Percentiles rank a stretch among this genome's conserved stretches.
These are phyloP conservation scores for Lasioglossum calceatum DNA, from an alignment of 2,888 invertebrate genomes.

Conservation along the genomic window DNA sequence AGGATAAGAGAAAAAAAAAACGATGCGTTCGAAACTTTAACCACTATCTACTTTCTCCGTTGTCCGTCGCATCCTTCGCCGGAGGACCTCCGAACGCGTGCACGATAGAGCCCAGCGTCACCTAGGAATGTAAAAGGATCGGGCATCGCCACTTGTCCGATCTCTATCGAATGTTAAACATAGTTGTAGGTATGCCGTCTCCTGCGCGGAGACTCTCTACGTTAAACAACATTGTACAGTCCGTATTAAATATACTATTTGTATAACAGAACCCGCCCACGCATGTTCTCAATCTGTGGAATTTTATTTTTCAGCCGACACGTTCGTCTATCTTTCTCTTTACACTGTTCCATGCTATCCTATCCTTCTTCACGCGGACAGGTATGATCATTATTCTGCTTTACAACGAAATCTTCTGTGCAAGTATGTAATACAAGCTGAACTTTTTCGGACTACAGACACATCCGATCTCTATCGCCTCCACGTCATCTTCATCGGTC, in stretches of 20 bases:
- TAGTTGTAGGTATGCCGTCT: constrained; percentile 17
- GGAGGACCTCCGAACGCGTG: background rate
- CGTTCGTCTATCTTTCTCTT: constrained; percentile 4
- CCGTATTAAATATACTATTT: constrained; percentile 20
- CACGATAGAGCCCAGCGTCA: background rate
- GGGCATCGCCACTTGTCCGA: background rate
- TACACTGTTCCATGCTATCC: background rate
- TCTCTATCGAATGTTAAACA: background rate
- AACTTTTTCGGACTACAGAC: background rate
- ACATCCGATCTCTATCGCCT: background rate
- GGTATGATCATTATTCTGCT: background rate
- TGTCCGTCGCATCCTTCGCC: background rate
- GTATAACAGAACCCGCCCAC: background rate
- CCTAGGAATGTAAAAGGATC: background rate
- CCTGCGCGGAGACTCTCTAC: background rate
- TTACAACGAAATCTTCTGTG: background rate
- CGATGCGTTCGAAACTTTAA: background rate
- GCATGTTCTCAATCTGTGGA: background rate
- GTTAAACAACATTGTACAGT: constrained; percentile 10
- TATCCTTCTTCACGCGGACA: background rate
- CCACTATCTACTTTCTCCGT: background rate
- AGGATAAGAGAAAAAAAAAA: constrained; percentile 63
- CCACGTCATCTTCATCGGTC: background rate
- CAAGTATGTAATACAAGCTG: background rate
- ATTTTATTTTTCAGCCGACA: background rate